phyloP scores from a whole-genome alignment of 1,140 invertebrate genomes.

The Cydia splendana region DNA sequence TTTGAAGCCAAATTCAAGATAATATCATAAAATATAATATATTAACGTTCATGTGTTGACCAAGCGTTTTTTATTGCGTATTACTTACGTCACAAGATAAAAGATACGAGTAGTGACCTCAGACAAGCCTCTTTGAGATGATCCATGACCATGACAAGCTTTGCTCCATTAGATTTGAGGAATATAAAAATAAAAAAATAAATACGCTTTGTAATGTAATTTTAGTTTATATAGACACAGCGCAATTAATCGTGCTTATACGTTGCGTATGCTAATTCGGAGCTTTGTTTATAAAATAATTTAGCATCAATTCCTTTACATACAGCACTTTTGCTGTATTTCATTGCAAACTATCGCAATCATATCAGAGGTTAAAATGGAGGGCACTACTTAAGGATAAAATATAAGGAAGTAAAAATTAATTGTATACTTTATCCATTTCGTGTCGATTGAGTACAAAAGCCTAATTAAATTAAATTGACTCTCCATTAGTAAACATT shows the following conservation, averaged over 20 bases:
- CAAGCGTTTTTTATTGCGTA: conserved; percentile 8
- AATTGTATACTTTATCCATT: neutral
- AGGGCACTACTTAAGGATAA: neutral
- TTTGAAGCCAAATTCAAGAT: neutral
- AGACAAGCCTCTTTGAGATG: neutral
- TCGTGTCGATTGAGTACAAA: neutral
- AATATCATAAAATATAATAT: neutral
- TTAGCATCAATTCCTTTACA: neutral
- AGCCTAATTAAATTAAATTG: neutral
- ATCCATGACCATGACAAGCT: conserved; percentile 17
- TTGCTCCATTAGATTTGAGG: neutral
- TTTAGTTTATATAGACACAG: too few species aligned
- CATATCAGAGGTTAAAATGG: neutral
- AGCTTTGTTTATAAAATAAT: neutral
- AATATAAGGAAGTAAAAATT: neutral
- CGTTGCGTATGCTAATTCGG: too few species aligned
- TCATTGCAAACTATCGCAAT: neutral
- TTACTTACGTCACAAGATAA: conserved; percentile 11
- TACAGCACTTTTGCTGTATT: neutral
- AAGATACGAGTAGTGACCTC: neutral
- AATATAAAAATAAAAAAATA: neutral
- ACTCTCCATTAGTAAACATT: neutral
- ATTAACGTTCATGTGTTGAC: neutral
- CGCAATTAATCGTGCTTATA: too few species aligned
- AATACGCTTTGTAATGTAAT: neutral